These are phyloP conservation scores for Poecilus cupreus DNA, from an alignment of 2,888 invertebrate genomes.

Conservation along the genomic window DNA sequence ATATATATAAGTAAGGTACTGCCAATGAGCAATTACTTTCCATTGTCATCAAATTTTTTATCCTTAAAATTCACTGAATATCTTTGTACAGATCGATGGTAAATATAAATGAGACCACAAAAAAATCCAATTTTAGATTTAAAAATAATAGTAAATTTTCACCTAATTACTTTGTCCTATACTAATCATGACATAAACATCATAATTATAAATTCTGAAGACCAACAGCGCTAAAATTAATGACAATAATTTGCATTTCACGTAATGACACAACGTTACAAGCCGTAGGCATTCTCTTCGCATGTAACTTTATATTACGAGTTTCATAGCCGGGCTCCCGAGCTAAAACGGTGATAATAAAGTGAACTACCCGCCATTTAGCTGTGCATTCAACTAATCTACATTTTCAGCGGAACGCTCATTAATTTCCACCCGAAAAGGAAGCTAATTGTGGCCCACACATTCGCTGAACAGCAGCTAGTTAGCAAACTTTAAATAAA, in stretches of 20 bases:
- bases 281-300: conserved; percentile 6
- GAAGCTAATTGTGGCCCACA: conserved; percentile 53
- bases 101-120: no score
- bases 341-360: conserved; percentile 49
- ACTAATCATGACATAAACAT: background rate
- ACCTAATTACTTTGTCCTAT: background rate
- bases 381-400: conserved; percentile 53
- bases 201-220: background rate
- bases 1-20: no score
- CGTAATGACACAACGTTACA: background rate
- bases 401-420: conserved; percentile 51
- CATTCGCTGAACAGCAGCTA: conserved; percentile 39
- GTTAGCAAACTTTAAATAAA: conserved; percentile 51
- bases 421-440: conserved; percentile 55
- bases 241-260: conserved; percentile 35
- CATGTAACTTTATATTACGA: conserved; percentile 18
- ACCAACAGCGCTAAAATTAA: background rate
- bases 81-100: no score
- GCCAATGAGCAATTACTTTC: no score
- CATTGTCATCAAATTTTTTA: no score
- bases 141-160: background rate
- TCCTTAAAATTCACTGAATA: no score
- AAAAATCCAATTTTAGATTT: background rate
- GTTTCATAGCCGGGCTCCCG: background rate
- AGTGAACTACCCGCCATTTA: conserved; percentile 52